Evolutionary conservation across 2,113 vertebrate species (phyloP), one percentile per base, ranked within the genome.

Genomic region (Vireo altiloquus): DNA sequence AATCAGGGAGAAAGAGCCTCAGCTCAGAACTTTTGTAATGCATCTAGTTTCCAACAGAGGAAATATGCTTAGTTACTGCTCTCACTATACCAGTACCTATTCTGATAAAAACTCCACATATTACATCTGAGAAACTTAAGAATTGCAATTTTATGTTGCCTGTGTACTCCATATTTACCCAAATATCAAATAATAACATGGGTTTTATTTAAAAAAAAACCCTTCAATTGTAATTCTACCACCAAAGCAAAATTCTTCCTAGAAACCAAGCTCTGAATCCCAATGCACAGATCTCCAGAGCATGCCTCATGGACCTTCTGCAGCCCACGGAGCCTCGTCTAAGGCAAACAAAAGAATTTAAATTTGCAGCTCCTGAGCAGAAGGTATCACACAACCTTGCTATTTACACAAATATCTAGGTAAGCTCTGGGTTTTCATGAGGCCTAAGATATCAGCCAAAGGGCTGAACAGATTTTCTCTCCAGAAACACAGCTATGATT

Each of bases 231-330:
- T 15, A 50, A 23, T 50, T 87, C 49, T 83, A 69, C 33, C 33
- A 89, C 16, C 7, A 35, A 71, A 82, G 21, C 12, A n/a, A 68
- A 71, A 17, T 37, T 52, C 6, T 63, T 66, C 31, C 22, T 49
- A 50, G 56, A 82, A 91, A n/a, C 8, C 13, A 82, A 23, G 46
- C 25, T 89, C 69, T 40, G 46, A 83, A 81, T 10, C 13, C 65
- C 30, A 63, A 14, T 0, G 9, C 19, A 46, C 44, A 76, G 63
- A 64, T 72, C 72, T 24, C 14, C 63, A 69, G 46, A 94, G 18
- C 21, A 56, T 0, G 0, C 10, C 16, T 70, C 40, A 77, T 1
- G 17, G 64, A 40, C 11, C 18, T 53, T 44, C 39, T 40, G 46
- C 19, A 91, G 50, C 40, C 23, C 24, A 75, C 20, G 44, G 15